Conservation (phyloP, 2,113 vertebrate species). For the Danio rerio region GRCz12tu NC_133176.1:47484001-47484500, state of each 20-base stretch:
- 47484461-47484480: too few relatives aligned
- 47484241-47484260: slow-evolving; percentile 67
- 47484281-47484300: slow-evolving; percentile 32
- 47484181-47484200: slow-evolving; percentile 82
- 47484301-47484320: slow-evolving; percentile 31
- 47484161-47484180: slow-evolving; percentile 79
- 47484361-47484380: slow-evolving; percentile 7
- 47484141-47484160: slow-evolving; percentile 77
- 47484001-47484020: too few relatives aligned
- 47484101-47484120: slow-evolving; percentile 29
- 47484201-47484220: slow-evolving; percentile 76
- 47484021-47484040: too few relatives aligned
- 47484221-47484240: slow-evolving; percentile 81
- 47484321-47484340: background rate
- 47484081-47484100: slow-evolving; percentile 47
- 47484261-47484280: slow-evolving; percentile 35
- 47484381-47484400: background rate
- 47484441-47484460: too few relatives aligned
- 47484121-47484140: slow-evolving; percentile 69
- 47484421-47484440: background rate
- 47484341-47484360: background rate
- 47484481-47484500: too few relatives aligned
- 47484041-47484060: too few relatives aligned
- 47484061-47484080: slow-evolving; percentile 18
- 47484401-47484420: too few relatives aligned